Base-by-base conservation (phyloP, 2,113 vertebrate genomes). In the Grammomys dolichurus region DNA sequence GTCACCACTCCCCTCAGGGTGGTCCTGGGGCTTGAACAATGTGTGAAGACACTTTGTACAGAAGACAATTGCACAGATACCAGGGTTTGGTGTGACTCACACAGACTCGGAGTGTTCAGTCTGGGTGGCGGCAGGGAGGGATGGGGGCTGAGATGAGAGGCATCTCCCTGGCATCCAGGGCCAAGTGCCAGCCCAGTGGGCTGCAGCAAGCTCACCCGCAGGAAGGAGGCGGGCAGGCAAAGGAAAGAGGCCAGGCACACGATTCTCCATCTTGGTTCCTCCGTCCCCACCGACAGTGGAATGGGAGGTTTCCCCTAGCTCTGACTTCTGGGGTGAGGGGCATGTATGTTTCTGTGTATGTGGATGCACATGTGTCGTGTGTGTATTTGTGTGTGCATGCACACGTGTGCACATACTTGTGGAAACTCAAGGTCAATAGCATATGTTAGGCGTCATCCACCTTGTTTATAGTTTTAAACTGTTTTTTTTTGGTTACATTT, bases 51-150 rank as follows among this genome's bases (percentile, higher is more conserved):
- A 70, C 70, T 94, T 85, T 80, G 91, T 90, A 36, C 10, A 12
- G 78, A 90, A 96, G 91, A 93, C 90, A 95, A 81, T n/a, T 56
- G 40, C 58, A 87, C 90, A 90, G 78, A 97, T 87, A 90, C 56
- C 93, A 94, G 94, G 94, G 48, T 48, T 95, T 24, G 10, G 46
- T 28, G 93, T 96, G 97, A 97, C 94, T 97, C 93, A 87, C 22
- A 3, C 54, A 96, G 75, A 86, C 72, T 73, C 0, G 1, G 89
- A 63, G 88, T 11, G 75, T 88, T 89, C 94, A 70, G 90, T 96
- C 90, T 91, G 96, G 81, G 40, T 14, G 48, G 56, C 24, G 16
- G 90, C 73, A 75, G 84, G 80, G 51, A 51, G 10, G 43, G 92
- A 1, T 7, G 91, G 89, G 85, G 81, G 60, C 40, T 58, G 87